phyloP scores from a whole-genome alignment of 92 coral and sea anemone genomes.

The Meandrina meandrites region DNA sequence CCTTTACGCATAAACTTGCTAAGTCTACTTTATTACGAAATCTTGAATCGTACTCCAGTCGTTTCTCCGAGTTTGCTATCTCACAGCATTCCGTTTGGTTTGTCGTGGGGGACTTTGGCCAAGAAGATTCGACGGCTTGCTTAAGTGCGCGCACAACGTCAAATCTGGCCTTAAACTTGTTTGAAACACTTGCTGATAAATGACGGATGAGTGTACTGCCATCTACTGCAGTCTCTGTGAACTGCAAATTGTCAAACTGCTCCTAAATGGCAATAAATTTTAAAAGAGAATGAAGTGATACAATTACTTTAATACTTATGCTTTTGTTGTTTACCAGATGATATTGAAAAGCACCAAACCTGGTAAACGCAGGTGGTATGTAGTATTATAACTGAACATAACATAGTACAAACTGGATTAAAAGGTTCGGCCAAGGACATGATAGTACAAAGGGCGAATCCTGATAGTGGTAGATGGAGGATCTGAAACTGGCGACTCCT shows the following conservation, averaged over 20 bases:
- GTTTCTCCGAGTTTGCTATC: conserved; percentile 1
- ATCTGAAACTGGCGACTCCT: no score
- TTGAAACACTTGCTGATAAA: conserved; percentile 30
- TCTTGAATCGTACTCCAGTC: conserved; percentile 55
- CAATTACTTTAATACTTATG: no score
- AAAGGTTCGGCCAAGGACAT: no score
- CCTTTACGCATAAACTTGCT: conserved; percentile 30
- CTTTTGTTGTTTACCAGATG: no score
- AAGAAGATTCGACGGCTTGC: conserved; percentile 51
- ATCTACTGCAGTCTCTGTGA: conserved; percentile 29
- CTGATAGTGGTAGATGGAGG: no score
- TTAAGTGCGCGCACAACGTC: conserved; percentile 29
- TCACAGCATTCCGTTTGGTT: conserved; percentile 56
- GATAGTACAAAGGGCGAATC: no score
- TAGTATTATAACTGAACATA: no score
- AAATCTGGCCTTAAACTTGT: conserved; percentile 54
- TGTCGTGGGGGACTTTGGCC: conserved; percentile 15
- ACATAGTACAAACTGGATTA: no score
- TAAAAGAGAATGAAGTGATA: no score
- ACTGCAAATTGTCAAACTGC: conserved; percentile 48
- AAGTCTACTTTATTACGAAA: conserved; percentile 57
- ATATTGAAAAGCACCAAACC: no score
- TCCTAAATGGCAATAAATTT: conserved; percentile 20
- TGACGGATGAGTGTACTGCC: conserved; percentile 35
- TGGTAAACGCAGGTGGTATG: no score